These are phyloP conservation scores for Columba livia DNA, from an alignment of 2,113 vertebrate genomes.

Conservation along the genomic window DNA sequence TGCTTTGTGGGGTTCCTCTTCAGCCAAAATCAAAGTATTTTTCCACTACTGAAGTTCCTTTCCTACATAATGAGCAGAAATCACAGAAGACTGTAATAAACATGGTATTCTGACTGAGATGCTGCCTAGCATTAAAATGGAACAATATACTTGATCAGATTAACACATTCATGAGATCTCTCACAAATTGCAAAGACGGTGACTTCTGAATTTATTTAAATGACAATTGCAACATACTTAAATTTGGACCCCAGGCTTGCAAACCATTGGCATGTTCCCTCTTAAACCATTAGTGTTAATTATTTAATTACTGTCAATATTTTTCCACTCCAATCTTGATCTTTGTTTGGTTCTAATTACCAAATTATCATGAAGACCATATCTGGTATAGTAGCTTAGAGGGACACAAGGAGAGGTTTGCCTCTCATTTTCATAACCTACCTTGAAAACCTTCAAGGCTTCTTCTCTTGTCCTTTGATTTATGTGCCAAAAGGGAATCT, in stretches of 20 bases:
- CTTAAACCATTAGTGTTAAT: not conserved
- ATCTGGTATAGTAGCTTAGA: not conserved
- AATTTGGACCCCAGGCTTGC: not conserved
- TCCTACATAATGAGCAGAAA: not conserved
- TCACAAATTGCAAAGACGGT: not conserved
- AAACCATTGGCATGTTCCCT: not conserved
- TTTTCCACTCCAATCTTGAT: not conserved
- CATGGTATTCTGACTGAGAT: not conserved
- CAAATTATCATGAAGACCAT: not conserved
- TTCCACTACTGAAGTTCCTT: not conserved
- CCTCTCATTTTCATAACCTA: not conserved
- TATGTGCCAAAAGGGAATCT: not conserved
- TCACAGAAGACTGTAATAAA: not conserved
- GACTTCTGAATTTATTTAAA: conserved; percentile 2
- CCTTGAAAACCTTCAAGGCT: not conserved
- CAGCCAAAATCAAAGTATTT: conserved; percentile 21
- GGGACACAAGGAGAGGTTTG: not conserved
- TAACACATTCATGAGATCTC: not conserved
- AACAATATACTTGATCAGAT: conserved; percentile 13
- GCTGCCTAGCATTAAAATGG: conserved; percentile 5
- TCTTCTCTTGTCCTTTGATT: not conserved
- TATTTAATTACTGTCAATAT: not conserved
- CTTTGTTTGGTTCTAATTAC: not conserved
- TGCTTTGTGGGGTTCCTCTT: conserved; percentile 26
- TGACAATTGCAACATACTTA: not conserved